Base-by-base conservation (phyloP, 1,140 invertebrate genomes). In the Pseudachorutes palmiensis region DNA sequence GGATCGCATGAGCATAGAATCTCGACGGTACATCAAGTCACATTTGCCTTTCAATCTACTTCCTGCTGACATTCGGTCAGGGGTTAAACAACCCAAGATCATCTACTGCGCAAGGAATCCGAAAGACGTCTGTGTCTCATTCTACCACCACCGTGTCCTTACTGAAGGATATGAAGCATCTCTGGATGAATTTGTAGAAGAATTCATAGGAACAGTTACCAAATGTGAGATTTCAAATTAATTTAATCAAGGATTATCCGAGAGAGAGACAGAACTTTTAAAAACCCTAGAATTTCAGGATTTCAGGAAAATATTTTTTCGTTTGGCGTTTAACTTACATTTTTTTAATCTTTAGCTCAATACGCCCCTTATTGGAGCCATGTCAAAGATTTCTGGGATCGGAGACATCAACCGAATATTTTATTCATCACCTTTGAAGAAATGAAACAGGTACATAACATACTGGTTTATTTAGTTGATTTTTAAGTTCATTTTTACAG, bases 121-220 rank as follows among this genome's bases (percentile, higher is more conserved):
- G 1, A 97, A 97, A 78, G 94, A 98, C 76, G 86, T 89, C 67
- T 89, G 90, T 57, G 92, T 97, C 0, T 96, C 92, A 0, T 94
- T 89, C 76, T 97, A 89, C 76, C 87, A 96, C 77, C 94, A 94
- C 75, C 86, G 85, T 71, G 83, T 80, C 71, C 72, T 86, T n/a
- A 81, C 91, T 19, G 81, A 84, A 9, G 77, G 89, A 0, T 85
- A 85, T 65, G 77, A 76, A 29, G 86, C 86, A 0, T 81, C 83
- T 1, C 90, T 94, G 73, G 85, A 73, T 26, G 69, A 73, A 9
- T 73, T 69, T 62, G 67, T 68, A 0, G 69, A 73, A n/a, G 69
- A 69, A 19, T 73, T 73, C 45, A 65, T 73, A 16, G 64, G 49
- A 26, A 67, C 66, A 31, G 33, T 70, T 24, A 31, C 67, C 51